A percentile compares a stretch with the other conserved stretches of the same genome.
phyloP scores from a whole-genome alignment of 2,888 invertebrate species.

The Galeopsomyia nigrocyanea region DNA sequence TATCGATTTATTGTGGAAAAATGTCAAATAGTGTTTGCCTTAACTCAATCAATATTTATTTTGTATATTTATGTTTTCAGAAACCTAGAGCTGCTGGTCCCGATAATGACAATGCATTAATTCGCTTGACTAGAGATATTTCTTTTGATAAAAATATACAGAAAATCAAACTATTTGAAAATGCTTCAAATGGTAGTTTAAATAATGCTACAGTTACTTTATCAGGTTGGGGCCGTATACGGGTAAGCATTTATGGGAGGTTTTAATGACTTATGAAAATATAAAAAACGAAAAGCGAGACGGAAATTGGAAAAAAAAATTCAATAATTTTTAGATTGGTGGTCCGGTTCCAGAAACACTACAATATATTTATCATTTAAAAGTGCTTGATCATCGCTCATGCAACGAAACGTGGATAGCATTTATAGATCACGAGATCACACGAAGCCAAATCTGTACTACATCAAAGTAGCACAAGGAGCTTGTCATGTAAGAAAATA shows the following conservation, averaged over 20 bases:
- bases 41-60: no score
- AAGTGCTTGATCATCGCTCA: background rate
- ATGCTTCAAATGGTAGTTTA: background rate
- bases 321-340: background rate
- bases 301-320: no score
- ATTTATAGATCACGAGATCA: background rate
- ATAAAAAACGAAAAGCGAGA: no score
- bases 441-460: background rate
- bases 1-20: no score
- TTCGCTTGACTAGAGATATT: constrained; percentile 1
- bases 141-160: background rate
- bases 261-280: no score
- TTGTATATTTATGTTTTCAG: background rate
- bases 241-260: no score
- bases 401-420: background rate
- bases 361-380: background rate
- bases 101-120: background rate
- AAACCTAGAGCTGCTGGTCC: background rate
- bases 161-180: background rate
- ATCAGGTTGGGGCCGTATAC: background rate
- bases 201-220: background rate
- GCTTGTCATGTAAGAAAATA: constrained; percentile 10
- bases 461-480: constrained; percentile 3
- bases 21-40: no score
- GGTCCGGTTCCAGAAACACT: background rate